Evolutionary conservation across 1,140 invertebrate species (phyloP), one percentile per base, ranked within the genome.

Genomic region (Zaprionus africanus): DNA sequence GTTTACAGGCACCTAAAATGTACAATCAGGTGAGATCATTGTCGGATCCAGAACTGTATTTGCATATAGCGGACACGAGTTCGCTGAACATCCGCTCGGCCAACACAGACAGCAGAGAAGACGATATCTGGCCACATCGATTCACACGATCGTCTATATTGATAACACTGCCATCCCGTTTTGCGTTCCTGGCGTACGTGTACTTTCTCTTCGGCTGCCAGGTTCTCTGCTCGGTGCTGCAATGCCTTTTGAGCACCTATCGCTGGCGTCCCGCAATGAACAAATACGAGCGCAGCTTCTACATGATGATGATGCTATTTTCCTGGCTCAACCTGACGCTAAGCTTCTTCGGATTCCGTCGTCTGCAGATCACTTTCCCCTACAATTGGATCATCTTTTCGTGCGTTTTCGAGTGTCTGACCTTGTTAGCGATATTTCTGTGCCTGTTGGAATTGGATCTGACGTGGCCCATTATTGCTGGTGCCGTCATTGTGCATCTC

Each of bases 301-400:
- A 43, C 31, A 7, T 63, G 26, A 19, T 85, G 34, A 36, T 85
- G 38, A 34, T 85, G 41, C 41, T 85, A 5, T 24, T 85, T 13
- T 60, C 70, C 41, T 85, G 78, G 75, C 4, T 61, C 12, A 85
- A 85, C 19, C 19, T 85, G 31, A 43, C 79, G 13, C 19, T 76
- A 22, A 56, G 41, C 12, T 85, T 79, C 36, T 17, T 84, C 4
- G 85, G 85, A 3, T 87, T 87, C 11, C 85, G 84, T n/a, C 67
- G 84, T 1, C 51, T 85, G 57, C 82, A 86, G 53, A 36, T 62
- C n/a, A 69, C 22, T 1, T 71, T 24, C 5, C 82, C 82, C 15
- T 24, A 79, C 1, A 85, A 85, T n/a, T 85, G 82, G 82, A 78
- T 85, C 12, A 11, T 86, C 5, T 79, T 85, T 31, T 49, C 34